Percentiles rank a stretch among this genome's conserved stretches.
Evolutionary conservation across 2,888 invertebrate species (phyloP).

Genomic region (Stegophylla sp.): DNA sequence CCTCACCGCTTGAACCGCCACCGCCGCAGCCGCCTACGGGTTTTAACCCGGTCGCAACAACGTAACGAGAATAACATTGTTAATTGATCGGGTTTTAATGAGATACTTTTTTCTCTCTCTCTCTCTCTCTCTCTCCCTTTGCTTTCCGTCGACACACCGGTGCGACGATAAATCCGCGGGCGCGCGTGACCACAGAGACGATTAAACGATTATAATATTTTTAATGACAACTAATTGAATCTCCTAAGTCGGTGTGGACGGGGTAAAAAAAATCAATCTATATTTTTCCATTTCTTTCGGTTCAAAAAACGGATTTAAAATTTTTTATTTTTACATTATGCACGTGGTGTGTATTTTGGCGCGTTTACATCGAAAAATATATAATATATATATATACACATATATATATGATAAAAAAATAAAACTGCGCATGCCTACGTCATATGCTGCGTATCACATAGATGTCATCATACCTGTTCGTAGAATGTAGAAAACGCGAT

Average conservation of each 20-base stretch:
- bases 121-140: too few relatives aligned
- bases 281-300: neutral
- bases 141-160: neutral
- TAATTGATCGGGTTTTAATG: conserved; percentile 58
- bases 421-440: too few relatives aligned
- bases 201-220: conserved; percentile 40
- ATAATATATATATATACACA: too few relatives aligned
- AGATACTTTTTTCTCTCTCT: conserved; percentile 27
- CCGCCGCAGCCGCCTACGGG: neutral
- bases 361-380: neutral
- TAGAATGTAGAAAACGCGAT: too few relatives aligned
- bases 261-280: conserved; percentile 16
- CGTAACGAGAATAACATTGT: conserved; percentile 51
- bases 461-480: too few relatives aligned
- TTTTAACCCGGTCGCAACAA: neutral
- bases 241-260: neutral
- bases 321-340: too few relatives aligned
- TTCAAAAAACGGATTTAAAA: neutral
- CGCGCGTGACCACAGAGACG: neutral
- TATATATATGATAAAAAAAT: too few relatives aligned
- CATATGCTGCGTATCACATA: too few relatives aligned
- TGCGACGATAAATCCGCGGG: neutral
- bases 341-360: too few relatives aligned
- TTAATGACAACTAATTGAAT: conserved; percentile 26
- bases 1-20: too few relatives aligned